These are phyloP conservation scores for Glomeris maerens DNA, from an alignment of 1,140 invertebrate species.

Conservation along the genomic window DNA sequence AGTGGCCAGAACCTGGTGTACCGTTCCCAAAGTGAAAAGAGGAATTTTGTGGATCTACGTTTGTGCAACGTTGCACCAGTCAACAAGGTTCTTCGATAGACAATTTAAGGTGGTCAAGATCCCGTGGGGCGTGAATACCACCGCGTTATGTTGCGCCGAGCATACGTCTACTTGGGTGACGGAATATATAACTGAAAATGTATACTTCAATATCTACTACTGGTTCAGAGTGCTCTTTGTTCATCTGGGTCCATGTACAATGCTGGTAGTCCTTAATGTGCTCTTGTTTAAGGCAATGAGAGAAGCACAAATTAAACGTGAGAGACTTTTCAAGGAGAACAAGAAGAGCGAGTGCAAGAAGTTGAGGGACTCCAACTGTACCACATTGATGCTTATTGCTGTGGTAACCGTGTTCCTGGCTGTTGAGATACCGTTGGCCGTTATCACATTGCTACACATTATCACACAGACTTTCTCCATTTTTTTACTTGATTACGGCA, in stretches of 20 bases:
- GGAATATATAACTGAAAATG: constrained; percentile 43
- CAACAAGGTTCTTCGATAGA: constrained; percentile 60
- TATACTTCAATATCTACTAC: constrained; percentile 67
- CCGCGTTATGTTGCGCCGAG: constrained; percentile 38
- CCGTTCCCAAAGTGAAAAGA: constrained; percentile 61
- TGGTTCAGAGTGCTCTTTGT: constrained; percentile 79
- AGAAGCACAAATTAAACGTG: constrained; percentile 59
- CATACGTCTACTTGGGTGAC: constrained; percentile 47
- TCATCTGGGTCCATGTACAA: constrained; percentile 72
- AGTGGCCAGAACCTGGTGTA: constrained; percentile 69
- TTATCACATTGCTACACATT: constrained; percentile 71
- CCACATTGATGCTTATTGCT: constrained; percentile 86
- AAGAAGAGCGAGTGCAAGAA: constrained; percentile 68
- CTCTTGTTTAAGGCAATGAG: constrained; percentile 70
- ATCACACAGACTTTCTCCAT: constrained; percentile 47
- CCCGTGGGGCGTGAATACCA: constrained; percentile 44
- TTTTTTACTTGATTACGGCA: constrained; percentile 52
- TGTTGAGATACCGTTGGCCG: constrained; percentile 78
- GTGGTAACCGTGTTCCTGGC: constrained; percentile 80
- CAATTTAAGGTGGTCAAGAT: constrained; percentile 35
- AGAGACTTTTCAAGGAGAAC: constrained; percentile 68
- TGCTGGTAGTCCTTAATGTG: constrained; percentile 74
- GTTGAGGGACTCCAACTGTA: constrained; percentile 73
- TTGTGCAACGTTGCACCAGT: constrained; percentile 59
- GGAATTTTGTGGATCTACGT: constrained; percentile 58